These are phyloP conservation scores for Tragelaphus scriptus DNA, from an alignment of 2,113 vertebrate species.

Conservation along the genomic window DNA sequence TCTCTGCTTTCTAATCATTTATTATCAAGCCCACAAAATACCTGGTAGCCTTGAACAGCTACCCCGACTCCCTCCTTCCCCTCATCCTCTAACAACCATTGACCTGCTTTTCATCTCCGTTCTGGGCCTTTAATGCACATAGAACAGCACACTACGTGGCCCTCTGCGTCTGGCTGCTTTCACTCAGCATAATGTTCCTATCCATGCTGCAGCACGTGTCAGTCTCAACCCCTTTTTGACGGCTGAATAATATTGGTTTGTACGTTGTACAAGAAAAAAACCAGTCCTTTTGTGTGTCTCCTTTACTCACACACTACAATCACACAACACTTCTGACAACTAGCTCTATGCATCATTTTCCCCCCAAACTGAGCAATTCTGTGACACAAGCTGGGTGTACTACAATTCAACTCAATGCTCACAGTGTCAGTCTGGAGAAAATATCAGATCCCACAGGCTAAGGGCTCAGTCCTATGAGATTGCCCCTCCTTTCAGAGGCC, in stretches of 20 bases:
- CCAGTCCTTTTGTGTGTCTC: neutral
- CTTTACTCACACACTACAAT: neutral
- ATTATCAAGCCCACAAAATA: neutral
- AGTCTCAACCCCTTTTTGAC: neutral
- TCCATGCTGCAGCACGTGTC: neutral
- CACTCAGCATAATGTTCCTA: rapidly evolving
- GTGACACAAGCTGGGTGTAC: neutral
- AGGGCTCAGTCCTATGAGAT: neutral
- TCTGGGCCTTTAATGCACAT: neutral
- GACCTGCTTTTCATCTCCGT: neutral
- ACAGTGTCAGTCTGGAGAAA: neutral
- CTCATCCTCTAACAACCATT: neutral
- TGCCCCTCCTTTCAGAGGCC: neutral
- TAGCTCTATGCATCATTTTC: neutral
- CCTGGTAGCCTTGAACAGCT: neutral
- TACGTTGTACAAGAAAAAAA: neutral
- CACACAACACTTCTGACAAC: neutral
- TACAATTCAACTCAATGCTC: neutral
- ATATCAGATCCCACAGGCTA: neutral
- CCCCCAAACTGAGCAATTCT: neutral
- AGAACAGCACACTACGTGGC: neutral
- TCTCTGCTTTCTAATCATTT: neutral
- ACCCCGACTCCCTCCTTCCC: neutral
- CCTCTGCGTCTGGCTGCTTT: neutral
- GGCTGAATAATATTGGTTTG: neutral